Percentiles rank a stretch among this genome's conserved stretches.
phyloP scores from a whole-genome alignment of 2,797 vertebrate species.

The Cynopterus sphinx region DNA sequence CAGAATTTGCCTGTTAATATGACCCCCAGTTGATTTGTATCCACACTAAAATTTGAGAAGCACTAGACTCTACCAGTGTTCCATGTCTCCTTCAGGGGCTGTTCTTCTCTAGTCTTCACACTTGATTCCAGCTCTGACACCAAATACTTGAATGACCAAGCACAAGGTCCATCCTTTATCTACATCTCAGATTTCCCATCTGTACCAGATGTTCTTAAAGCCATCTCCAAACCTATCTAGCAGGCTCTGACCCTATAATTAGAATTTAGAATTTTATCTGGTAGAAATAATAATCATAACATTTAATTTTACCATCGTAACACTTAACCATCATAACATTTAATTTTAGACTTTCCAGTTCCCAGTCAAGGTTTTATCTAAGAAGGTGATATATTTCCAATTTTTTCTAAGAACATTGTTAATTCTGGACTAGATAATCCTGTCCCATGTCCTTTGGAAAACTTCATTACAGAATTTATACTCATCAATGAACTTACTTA shows the following conservation, averaged over 20 bases:
- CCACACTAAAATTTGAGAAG: neutral
- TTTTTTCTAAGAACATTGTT: slow-evolving; percentile 10
- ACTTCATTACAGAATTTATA: neutral
- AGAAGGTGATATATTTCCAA: neutral
- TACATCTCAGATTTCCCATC: neutral
- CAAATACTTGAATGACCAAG: neutral
- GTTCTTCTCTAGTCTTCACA: neutral
- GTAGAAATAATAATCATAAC: neutral
- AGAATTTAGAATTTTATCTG: neutral
- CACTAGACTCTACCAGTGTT: neutral
- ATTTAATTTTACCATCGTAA: neutral
- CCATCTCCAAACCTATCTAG: neutral
- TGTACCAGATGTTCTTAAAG: neutral
- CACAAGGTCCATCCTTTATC: neutral
- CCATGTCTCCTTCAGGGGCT: neutral
- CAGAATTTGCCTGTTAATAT: neutral
- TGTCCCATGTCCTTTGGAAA: neutral
- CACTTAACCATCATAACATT: neutral
- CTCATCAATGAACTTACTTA: neutral
- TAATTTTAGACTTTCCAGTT: slow-evolving; percentile 24
- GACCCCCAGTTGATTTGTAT: neutral
- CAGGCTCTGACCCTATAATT: neutral
- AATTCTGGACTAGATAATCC: neutral
- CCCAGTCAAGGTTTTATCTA: neutral
- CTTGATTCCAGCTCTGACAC: neutral